Conservation (phyloP, 2,888 invertebrate species). For the Zonitis immaculata region DNA sequence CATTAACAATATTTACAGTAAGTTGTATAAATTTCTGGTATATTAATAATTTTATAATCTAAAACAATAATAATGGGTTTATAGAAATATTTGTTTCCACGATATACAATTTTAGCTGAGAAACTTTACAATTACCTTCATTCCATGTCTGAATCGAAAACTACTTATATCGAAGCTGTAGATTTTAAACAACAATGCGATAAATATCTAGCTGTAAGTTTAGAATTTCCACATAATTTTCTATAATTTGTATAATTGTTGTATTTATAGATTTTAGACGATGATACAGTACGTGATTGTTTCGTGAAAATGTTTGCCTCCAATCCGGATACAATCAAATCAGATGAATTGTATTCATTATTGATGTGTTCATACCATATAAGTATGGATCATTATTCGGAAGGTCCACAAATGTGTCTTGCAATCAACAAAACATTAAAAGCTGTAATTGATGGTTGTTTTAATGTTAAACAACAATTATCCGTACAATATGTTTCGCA, state of each 20-base stretch:
- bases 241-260: background rate
- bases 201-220: conserved; percentile 51
- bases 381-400: conserved; percentile 74
- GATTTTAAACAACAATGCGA: conserved; percentile 74
- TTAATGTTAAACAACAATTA: conserved; percentile 70
- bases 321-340: conserved; percentile 53
- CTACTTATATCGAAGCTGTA: conserved; percentile 57
- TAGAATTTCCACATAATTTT: background rate
- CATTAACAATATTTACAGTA: conserved; percentile 61
- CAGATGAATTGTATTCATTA: conserved; percentile 61
- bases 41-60: too few species aligned
- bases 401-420: conserved; percentile 53
- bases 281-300: conserved; percentile 59
- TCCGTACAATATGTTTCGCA: conserved; percentile 73
- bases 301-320: conserved; percentile 60
- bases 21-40: conserved; percentile 32
- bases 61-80: conserved; percentile 8
- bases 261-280: conserved; percentile 48
- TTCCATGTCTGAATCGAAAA: conserved; percentile 55
- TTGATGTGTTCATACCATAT: conserved; percentile 71
- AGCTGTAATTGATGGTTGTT: conserved; percentile 73
- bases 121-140: conserved; percentile 65
- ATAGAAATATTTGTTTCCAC: conserved; percentile 66
- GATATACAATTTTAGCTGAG: conserved; percentile 66
- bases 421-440: conserved; percentile 67